These are phyloP conservation scores for Amphiprion percula DNA, from an alignment of 2,113 vertebrate species.

Conservation along the genomic window DNA sequence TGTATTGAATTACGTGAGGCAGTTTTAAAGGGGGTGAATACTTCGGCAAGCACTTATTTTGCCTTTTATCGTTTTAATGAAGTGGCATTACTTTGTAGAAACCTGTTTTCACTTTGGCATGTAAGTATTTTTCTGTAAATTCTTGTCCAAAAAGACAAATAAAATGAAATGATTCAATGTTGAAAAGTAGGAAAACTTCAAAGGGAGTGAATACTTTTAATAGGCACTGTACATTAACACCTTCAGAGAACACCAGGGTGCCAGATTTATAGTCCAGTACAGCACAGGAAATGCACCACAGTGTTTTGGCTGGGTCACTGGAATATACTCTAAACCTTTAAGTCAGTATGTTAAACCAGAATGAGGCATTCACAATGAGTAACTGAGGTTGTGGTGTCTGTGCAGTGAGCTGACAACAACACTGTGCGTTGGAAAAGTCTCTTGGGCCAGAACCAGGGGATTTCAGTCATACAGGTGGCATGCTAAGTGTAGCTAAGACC, in stretches of 20 bases:
- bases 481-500: no score
- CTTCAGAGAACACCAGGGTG: background rate
- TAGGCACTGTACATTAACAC: background rate
- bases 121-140: no score
- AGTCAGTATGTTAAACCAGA: conserved; percentile 51
- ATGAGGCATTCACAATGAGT: conserved; percentile 39
- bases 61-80: no score
- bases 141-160: no score
- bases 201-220: background rate
- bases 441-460: conserved; percentile 24
- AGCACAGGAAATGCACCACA: background rate
- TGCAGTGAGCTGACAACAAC: conserved; percentile 49
- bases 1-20: no score
- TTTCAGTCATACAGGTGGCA: background rate
- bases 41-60: no score
- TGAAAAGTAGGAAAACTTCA: no score
- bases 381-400: conserved; percentile 51
- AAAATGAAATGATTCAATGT: no score
- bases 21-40: no score
- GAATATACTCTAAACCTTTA: conserved; percentile 18
- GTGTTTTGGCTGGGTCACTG: conserved; percentile 11
- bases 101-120: no score
- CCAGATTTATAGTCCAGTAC: background rate
- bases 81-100: no score
- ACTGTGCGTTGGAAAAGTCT: conserved; percentile 46